Evolutionary conservation across 2,888 invertebrate genomes (phyloP).

Genomic region (Magallana nippona): DNA sequence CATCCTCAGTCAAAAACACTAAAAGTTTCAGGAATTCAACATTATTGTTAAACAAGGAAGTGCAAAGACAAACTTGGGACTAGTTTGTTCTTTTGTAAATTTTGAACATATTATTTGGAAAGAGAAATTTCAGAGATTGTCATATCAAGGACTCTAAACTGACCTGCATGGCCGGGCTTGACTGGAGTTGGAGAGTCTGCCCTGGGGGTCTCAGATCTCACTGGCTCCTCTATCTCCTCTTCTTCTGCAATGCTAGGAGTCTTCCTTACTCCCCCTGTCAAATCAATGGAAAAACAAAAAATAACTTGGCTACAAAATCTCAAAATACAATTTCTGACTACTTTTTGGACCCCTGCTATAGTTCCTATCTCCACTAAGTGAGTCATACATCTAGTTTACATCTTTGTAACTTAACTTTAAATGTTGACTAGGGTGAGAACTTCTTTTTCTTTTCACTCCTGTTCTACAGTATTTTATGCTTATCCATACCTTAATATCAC

Average conservation of each 20-base stretch:
- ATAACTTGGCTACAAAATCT: too few relatives aligned
- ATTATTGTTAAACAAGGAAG: neutral
- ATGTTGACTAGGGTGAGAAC: too few relatives aligned
- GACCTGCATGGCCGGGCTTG: slow-evolving; percentile 35
- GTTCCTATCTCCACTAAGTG: too few relatives aligned
- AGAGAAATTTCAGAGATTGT: slow-evolving; percentile 5
- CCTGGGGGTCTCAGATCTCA: neutral
- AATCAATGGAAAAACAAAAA: too few relatives aligned
- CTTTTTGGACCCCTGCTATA: too few relatives aligned
- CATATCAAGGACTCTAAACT: neutral
- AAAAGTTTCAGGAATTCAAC: slow-evolving; percentile 1
- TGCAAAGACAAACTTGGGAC: neutral
- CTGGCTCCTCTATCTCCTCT: slow-evolving; percentile 7
- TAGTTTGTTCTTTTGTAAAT: neutral
- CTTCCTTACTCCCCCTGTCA: slow-evolving; percentile 19
- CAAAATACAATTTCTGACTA: too few relatives aligned
- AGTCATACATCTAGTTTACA: too few relatives aligned
- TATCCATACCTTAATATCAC: too few relatives aligned
- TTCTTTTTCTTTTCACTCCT: too few relatives aligned
- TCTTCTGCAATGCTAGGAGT: slow-evolving; percentile 2
- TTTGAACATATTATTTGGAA: neutral
- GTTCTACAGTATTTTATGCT: too few relatives aligned
- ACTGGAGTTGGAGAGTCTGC: neutral
- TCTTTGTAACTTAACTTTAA: too few relatives aligned
- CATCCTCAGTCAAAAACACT: slow-evolving; percentile 39